Evolutionary conservation across 1,140 invertebrate genomes (phyloP).

Genomic region (Probaryconus sp.): DNA sequence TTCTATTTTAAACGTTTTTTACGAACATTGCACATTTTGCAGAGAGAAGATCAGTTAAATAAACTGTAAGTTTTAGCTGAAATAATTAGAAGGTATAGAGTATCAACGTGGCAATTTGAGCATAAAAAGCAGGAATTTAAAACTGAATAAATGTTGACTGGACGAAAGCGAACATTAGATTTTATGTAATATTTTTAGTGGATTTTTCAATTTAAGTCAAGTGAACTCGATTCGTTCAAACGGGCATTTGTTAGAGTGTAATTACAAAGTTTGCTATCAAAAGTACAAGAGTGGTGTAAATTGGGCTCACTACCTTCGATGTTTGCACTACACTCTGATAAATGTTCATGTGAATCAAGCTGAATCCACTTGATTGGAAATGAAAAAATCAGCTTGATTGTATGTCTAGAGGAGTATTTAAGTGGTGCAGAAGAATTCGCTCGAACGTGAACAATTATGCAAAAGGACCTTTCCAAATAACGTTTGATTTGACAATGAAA

Average conservation of each 20-base stretch:
- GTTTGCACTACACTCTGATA: conserved; percentile 29
- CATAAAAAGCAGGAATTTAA: conserved; percentile 11
- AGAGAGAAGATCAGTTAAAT: too few relatives aligned
- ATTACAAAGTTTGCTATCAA: conserved; percentile 43
- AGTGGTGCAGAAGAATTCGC: not conserved
- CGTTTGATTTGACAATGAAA: too few relatives aligned
- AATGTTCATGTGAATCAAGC: conserved; percentile 39
- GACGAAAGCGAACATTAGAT: conserved; percentile 19
- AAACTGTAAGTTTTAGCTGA: too few relatives aligned
- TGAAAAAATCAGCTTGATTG: conserved; percentile 31
- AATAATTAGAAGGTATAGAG: too few relatives aligned
- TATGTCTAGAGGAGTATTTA: conserved; percentile 11
- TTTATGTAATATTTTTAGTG: conserved; percentile 32
- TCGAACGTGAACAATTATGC: conserved; percentile 14
- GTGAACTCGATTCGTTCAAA: conserved; percentile 32
- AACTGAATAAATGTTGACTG: conserved; percentile 14
- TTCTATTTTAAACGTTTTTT: too few relatives aligned
- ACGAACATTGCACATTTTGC: too few relatives aligned
- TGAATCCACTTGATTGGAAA: conserved; percentile 43
- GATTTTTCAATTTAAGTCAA: conserved; percentile 51
- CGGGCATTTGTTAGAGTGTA: conserved; percentile 39
- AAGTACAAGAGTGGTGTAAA: conserved; percentile 48
- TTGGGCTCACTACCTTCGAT: conserved; percentile 29
- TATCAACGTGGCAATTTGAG: too few relatives aligned
- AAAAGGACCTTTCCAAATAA: conserved; percentile 14